phyloP scores from a whole-genome alignment of 2,797 vertebrate genomes.

The Sardinella longiceps region DNA sequence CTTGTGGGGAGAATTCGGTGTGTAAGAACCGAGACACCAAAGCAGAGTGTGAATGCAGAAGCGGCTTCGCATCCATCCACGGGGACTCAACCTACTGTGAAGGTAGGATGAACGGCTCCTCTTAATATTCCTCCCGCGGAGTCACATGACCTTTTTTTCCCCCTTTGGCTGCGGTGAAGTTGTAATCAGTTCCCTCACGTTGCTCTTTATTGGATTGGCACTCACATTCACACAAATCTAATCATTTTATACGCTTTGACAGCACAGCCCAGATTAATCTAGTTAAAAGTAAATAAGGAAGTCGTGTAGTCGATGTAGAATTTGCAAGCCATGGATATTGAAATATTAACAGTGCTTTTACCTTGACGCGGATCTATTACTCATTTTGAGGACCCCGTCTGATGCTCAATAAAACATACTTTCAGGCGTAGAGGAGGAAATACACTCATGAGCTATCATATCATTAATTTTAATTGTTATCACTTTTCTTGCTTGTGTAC shows the following conservation, averaged over 20 bases:
- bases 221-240: conserved; percentile 11
- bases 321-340: background rate
- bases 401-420: background rate
- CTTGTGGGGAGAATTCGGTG: conserved; percentile 92
- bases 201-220: conserved; percentile 15
- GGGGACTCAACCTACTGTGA: conserved; percentile 91
- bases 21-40: conserved; percentile 92
- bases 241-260: conserved; percentile 4
- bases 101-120: conserved; percentile 75
- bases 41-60: conserved; percentile 91
- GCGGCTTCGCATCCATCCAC: conserved; percentile 84
- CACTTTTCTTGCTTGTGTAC: background rate
- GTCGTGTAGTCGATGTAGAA: background rate
- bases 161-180: conserved; percentile 29
- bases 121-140: background rate
- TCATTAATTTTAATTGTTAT: background rate
- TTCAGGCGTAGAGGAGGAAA: background rate
- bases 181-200: background rate
- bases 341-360: background rate
- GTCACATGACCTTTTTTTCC: background rate
- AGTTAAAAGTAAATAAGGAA: background rate
- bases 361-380: background rate
- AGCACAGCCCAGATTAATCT: background rate
- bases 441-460: background rate
- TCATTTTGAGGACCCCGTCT: background rate